Evolutionary conservation across 2,797 vertebrate genomes (phyloP).

Genomic region (Morelia viridis): DNA sequence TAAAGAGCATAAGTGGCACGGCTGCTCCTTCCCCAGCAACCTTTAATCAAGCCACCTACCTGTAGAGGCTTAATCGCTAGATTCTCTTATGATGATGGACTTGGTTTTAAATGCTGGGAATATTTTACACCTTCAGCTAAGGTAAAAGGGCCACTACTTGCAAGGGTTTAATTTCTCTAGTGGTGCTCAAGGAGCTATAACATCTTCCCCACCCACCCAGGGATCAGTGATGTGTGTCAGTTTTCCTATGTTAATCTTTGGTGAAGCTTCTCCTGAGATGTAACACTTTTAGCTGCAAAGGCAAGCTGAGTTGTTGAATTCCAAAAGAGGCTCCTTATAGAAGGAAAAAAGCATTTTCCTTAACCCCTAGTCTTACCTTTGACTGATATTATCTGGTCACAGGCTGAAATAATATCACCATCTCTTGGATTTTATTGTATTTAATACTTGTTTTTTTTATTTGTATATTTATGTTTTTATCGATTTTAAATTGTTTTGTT

Average conservation of each 20-base stretch:
- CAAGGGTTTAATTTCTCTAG: background rate
- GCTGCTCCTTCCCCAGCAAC: slow-evolving; percentile 20
- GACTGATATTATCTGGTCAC: no score
- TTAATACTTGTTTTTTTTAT: no score
- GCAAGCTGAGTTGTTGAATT: background rate
- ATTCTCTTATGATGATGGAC: background rate
- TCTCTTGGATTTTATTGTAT: no score
- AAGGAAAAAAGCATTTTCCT: background rate
- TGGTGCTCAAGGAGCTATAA: background rate
- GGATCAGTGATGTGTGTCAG: background rate
- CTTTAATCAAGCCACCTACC: background rate
- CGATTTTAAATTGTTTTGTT: no score
- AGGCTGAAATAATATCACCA: no score
- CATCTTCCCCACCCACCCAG: background rate
- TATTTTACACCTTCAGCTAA: background rate
- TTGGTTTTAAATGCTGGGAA: background rate
- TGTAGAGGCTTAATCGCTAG: background rate
- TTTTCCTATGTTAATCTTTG: background rate
- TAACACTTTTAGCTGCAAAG: background rate
- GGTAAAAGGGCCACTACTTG: background rate
- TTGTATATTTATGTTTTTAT: no score
- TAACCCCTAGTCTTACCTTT: no score
- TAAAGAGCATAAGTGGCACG: background rate
- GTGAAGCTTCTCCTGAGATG: background rate
- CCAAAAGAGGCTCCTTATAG: background rate